A percentile compares a stretch with the other conserved stretches of the same genome.
Conservation (phyloP, 2,797 vertebrate genomes). For the Chaenodraco wilsoni region DNA sequence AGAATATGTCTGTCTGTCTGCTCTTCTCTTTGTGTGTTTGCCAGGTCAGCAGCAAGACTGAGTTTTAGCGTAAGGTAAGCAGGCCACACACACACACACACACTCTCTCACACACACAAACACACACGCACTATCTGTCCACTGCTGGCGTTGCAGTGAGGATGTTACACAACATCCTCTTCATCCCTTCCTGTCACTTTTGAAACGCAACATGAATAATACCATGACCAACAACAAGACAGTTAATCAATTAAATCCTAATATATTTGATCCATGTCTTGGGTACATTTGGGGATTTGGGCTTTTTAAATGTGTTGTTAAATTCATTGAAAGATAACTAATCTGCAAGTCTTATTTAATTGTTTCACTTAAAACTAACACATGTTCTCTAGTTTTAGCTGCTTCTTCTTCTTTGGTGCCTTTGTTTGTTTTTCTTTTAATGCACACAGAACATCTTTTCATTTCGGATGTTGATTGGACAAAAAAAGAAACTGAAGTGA, state of each 20-base stretch:
- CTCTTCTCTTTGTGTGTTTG: conserved; percentile 27
- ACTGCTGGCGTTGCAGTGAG: not conserved
- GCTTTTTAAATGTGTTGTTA: not conserved
- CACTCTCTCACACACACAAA: conserved; percentile 13
- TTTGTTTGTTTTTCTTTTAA: not conserved
- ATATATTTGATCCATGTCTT: not conserved
- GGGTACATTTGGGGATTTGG: too few species aligned
- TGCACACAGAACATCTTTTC: not conserved
- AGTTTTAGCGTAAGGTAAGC: conserved; percentile 19
- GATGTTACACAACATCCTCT: too few species aligned
- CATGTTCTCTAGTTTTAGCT: not conserved
- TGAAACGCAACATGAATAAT: too few species aligned
- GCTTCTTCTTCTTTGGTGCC: not conserved
- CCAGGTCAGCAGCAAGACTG: conserved; percentile 26
- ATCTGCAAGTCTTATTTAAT: not conserved
- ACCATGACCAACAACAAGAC: not conserved
- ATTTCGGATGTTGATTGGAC: not conserved
- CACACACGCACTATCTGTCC: not conserved
- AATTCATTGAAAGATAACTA: not conserved
- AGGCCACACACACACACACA: conserved; percentile 5
- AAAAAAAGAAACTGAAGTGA: conserved; percentile 5
- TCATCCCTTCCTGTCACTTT: too few species aligned
- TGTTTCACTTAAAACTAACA: not conserved
- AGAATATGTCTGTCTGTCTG: conserved; percentile 7
- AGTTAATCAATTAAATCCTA: conserved; percentile 2